Conservation (phyloP, 2,888 invertebrate species). For the Leucozona laternaria region DNA sequence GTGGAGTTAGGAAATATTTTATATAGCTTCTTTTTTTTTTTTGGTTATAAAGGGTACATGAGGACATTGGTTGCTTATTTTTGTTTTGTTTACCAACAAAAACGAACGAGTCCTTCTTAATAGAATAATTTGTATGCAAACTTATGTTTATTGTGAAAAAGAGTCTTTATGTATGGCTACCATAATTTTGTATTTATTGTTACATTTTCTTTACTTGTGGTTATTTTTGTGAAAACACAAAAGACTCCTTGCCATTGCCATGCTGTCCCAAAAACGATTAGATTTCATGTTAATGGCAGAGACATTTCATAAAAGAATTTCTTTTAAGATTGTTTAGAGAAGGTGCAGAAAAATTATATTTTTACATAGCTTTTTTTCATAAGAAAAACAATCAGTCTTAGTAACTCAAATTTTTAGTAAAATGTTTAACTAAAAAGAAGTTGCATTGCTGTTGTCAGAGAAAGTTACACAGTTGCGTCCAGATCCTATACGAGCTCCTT, state of each 20-base stretch:
- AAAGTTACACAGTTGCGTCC: too few species aligned
- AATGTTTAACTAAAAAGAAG: too few species aligned
- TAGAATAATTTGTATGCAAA: constrained; percentile 44
- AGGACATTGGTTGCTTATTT: not conserved
- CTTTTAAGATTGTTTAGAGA: not conserved
- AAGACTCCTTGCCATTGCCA: not conserved
- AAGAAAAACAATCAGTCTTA: too few species aligned
- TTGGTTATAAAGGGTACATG: not conserved
- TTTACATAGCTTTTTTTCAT: too few species aligned
- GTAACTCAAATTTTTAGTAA: too few species aligned
- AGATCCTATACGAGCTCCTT: too few species aligned
- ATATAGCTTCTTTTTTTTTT: constrained; percentile 2
- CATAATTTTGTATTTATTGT: constrained; percentile 20
- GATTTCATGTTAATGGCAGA: constrained; percentile 23
- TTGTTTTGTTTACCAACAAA: constrained; percentile 7
- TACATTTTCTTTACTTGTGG: constrained; percentile 19
- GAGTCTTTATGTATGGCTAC: not conserved
- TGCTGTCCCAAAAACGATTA: constrained; percentile 27
- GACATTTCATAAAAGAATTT: not conserved
- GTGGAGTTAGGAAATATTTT: constrained; percentile 20
- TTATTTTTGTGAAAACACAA: constrained; percentile 1
- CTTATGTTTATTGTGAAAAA: not conserved
- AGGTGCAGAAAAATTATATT: too few species aligned
- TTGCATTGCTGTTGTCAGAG: too few species aligned
- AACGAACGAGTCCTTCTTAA: not conserved